phyloP scores from a whole-genome alignment of 1,140 invertebrate species.

The Trachymyrmex septentrionalis region DNA sequence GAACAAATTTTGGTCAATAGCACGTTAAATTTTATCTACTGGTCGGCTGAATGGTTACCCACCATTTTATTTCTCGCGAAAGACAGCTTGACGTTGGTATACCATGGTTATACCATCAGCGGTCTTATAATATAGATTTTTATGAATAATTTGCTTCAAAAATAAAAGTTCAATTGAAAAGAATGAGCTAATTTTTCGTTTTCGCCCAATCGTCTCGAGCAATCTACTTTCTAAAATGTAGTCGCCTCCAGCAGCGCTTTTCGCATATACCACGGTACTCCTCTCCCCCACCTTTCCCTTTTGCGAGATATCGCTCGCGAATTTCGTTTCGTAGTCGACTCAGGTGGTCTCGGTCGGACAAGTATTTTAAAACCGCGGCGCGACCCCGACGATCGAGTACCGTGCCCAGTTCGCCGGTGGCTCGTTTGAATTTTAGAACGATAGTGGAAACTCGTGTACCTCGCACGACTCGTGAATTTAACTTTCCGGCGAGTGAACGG shows the following conservation, averaged over 20 bases:
- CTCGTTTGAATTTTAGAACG: slow-evolving; percentile 79
- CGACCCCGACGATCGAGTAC: slow-evolving; percentile 69
- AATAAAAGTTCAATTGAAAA: background rate
- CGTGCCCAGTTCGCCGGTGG: slow-evolving; percentile 57
- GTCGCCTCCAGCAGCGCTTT: slow-evolving; percentile 36
- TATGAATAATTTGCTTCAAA: background rate
- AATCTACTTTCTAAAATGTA: slow-evolving; percentile 54
- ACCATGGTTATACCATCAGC: too few relatives aligned
- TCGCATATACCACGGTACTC: slow-evolving; percentile 32
- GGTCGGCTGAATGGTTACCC: background rate
- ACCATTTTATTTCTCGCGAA: background rate
- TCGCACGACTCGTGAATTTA: slow-evolving; percentile 74
- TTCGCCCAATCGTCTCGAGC: background rate
- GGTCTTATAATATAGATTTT: background rate
- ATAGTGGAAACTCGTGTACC: slow-evolving; percentile 79
- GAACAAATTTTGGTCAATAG: background rate
- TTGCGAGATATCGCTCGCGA: slow-evolving; percentile 54
- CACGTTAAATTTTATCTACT: background rate
- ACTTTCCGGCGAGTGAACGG: slow-evolving; percentile 68
- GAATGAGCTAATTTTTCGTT: slow-evolving; percentile 40
- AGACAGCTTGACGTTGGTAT: background rate
- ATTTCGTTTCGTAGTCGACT: slow-evolving; percentile 62
- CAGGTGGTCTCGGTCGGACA: slow-evolving; percentile 37
- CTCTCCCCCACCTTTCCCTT: background rate
- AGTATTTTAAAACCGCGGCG: slow-evolving; percentile 73